Percentiles rank a stretch among this genome's conserved stretches.
These are phyloP conservation scores for Scaptomyza montana DNA, from an alignment of 1,140 invertebrate genomes.

Conservation along the genomic window DNA sequence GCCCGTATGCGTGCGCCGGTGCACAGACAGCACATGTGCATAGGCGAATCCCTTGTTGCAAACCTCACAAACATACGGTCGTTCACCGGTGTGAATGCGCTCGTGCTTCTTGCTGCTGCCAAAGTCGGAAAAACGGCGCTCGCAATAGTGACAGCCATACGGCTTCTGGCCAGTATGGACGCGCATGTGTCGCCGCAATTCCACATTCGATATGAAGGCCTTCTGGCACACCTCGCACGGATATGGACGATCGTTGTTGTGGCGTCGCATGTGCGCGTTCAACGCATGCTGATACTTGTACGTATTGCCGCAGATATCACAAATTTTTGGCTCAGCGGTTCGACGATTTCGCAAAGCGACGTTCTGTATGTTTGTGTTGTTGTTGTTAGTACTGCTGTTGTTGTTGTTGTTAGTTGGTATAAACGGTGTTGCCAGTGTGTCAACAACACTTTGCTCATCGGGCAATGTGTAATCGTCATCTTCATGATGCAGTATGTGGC, in stretches of 20 bases:
- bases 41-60: slow-evolving; percentile 90
- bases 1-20: slow-evolving; percentile 87
- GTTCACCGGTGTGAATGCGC: slow-evolving; percentile 91
- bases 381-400: not conserved
- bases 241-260: slow-evolving; percentile 77
- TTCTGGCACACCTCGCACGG: slow-evolving; percentile 78
- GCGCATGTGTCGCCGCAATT: slow-evolving; percentile 78
- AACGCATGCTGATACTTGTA: slow-evolving; percentile 83
- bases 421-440: not conserved
- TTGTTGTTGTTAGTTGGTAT: not conserved
- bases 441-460: slow-evolving; percentile 1
- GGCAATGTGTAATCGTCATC: slow-evolving; percentile 16
- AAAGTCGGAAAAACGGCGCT: slow-evolving; percentile 88
- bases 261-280: slow-evolving; percentile 78
- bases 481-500: slow-evolving; percentile 11
- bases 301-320: slow-evolving; percentile 81
- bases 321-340: slow-evolving; percentile 62
- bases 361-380: not conserved
- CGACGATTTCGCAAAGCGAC: slow-evolving; percentile 32
- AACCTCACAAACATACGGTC: slow-evolving; percentile 88
- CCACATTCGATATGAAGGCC: slow-evolving; percentile 82
- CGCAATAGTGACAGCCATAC: slow-evolving; percentile 89
- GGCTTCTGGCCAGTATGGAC: slow-evolving; percentile 84
- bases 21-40: slow-evolving; percentile 86
- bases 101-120: slow-evolving; percentile 86